These are phyloP conservation scores for Acanthochromis polyacanthus DNA, from an alignment of 2,113 vertebrate genomes.

Conservation along the genomic window DNA sequence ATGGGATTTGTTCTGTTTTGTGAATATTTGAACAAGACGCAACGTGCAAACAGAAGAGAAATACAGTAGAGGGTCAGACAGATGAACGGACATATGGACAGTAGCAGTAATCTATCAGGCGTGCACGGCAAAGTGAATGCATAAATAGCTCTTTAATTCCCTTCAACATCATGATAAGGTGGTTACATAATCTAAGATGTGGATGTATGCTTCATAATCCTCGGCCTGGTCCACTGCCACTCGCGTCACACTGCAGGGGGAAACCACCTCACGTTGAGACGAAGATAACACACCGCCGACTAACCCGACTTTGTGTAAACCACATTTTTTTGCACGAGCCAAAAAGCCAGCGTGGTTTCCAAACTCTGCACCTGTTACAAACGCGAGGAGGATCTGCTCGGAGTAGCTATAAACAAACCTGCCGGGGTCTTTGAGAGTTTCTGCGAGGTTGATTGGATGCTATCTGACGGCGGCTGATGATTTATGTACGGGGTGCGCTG, in stretches of 20 bases:
- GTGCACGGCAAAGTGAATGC: conserved; percentile 26
- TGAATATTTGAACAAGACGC: no score
- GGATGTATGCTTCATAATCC: conserved; percentile 55
- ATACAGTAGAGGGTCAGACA: not conserved
- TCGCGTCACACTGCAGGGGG: not conserved
- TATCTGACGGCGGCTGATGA: conserved; percentile 48
- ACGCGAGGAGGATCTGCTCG: not conserved
- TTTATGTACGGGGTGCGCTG: conserved; percentile 53
- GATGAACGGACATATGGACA: conserved; percentile 33
- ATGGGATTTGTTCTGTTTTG: not conserved
- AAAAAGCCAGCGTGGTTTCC: not conserved
- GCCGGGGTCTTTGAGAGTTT: not conserved
- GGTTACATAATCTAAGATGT: conserved; percentile 63
- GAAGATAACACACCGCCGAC: conserved; percentile 24
- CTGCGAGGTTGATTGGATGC: conserved; percentile 17
- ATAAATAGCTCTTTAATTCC: conserved; percentile 63
- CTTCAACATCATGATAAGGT: conserved; percentile 25
- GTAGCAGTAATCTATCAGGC: conserved; percentile 35
- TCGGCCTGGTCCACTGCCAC: conserved; percentile 5
- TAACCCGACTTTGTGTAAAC: not conserved
- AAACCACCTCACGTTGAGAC: conserved; percentile 7
- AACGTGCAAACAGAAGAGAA: not conserved
- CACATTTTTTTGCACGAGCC: not conserved
- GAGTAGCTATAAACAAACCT: not conserved
- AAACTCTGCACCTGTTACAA: not conserved